Evolutionary conservation across 2,888 invertebrate genomes (phyloP).

Genomic region (Eubasilissa splendida): DNA sequence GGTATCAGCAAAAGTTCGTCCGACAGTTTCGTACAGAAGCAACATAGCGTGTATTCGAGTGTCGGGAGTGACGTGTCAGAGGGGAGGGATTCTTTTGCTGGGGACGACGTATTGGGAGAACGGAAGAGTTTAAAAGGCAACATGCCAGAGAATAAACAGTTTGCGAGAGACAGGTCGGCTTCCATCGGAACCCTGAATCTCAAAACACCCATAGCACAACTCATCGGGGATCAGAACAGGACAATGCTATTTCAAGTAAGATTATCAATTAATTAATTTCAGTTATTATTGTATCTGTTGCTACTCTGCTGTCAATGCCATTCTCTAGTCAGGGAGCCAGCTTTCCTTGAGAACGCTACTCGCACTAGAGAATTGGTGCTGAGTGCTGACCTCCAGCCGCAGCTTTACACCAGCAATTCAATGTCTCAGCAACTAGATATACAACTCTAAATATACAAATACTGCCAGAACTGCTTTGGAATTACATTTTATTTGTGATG

Average conservation of each 20-base stretch:
- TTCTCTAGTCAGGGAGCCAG: too few relatives aligned
- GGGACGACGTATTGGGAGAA: slow-evolving; percentile 13
- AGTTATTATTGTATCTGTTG: too few relatives aligned
- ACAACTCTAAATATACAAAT: too few relatives aligned
- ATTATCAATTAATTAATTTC: background rate
- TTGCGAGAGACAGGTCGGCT: slow-evolving; percentile 74
- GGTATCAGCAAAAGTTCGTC: slow-evolving; percentile 4
- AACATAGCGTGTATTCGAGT: slow-evolving; percentile 10
- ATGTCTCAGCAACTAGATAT: too few relatives aligned
- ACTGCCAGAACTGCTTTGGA: too few relatives aligned
- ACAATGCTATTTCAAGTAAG: slow-evolving; percentile 92
- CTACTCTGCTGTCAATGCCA: too few relatives aligned
- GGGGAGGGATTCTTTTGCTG: slow-evolving; percentile 34
- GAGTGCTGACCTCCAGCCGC: too few relatives aligned
- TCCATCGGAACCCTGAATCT: slow-evolving; percentile 74
- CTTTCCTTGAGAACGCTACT: too few relatives aligned
- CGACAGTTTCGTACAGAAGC: background rate
- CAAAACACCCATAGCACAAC: slow-evolving; percentile 68
- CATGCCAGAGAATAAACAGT: slow-evolving; percentile 68
- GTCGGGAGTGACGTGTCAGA: slow-evolving; percentile 37
- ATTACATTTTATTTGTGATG: too few relatives aligned
- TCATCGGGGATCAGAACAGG: slow-evolving; percentile 83
- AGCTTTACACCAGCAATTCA: too few relatives aligned
- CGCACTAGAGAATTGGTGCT: too few relatives aligned
- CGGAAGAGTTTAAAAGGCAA: slow-evolving; percentile 33